Percentiles rank a stretch among this genome's conserved stretches.
Conservation (phyloP, 2,797 vertebrate genomes). For the Phrynocephalus guinanensis region DNA sequence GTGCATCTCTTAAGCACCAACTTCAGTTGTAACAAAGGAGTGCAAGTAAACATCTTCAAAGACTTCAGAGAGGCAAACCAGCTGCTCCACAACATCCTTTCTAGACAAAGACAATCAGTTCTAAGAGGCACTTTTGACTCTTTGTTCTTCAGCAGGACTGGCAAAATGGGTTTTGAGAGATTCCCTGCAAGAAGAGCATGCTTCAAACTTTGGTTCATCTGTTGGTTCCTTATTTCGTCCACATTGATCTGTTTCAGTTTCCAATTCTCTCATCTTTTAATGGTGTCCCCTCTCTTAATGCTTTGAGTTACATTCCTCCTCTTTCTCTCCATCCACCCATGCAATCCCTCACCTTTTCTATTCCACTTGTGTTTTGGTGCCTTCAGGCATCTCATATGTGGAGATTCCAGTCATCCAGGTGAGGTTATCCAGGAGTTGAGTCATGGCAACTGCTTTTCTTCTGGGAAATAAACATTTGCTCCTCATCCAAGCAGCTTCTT, state of each 20-base stretch:
- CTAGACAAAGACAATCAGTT: neutral
- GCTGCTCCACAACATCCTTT: conserved; percentile 12
- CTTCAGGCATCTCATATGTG: neutral
- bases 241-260: neutral
- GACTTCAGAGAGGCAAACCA: conserved; percentile 1
- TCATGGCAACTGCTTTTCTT: too few relatives aligned
- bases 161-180: neutral
- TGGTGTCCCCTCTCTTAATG: neutral
- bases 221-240: neutral
- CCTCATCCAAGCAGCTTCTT: too few relatives aligned
- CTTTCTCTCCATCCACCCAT: neutral
- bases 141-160: neutral
- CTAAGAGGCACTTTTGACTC: conserved; percentile 3
- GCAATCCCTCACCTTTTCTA: conserved; percentile 18
- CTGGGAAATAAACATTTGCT: too few relatives aligned
- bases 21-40: conserved; percentile 18
- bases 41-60: neutral
- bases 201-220: neutral
- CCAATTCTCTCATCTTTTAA: neutral
- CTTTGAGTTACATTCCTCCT: neutral
- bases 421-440: too few relatives aligned
- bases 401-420: too few relatives aligned
- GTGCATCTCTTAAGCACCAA: neutral
- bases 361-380: conserved; percentile 47
- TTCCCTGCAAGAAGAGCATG: neutral